phyloP scores from a whole-genome alignment of 2,888 invertebrate genomes.

The Drosophila mettleri region DNA sequence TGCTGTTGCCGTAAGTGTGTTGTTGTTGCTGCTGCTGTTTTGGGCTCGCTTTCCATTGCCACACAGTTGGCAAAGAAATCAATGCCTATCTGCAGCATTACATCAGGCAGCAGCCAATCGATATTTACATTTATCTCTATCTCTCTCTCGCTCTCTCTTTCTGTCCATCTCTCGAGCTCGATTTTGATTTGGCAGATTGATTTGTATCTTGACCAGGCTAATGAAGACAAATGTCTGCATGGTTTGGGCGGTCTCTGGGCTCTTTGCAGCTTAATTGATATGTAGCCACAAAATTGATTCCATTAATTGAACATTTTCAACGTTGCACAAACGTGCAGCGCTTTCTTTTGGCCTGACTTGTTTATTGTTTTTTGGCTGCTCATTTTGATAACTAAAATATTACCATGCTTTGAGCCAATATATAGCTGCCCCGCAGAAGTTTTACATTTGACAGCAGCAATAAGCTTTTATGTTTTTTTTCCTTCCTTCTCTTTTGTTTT shows the following conservation, averaged over 20 bases:
- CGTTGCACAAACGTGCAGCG: constrained; percentile 19
- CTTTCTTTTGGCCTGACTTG: constrained; percentile 45
- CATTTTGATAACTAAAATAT: too few relatives aligned
- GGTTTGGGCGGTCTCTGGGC: constrained; percentile 55
- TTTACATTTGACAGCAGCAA: constrained; percentile 2
- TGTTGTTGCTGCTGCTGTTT: constrained; percentile 26
- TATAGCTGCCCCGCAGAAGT: constrained; percentile 2
- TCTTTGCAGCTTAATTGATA: constrained; percentile 58
- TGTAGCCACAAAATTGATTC: constrained; percentile 52
- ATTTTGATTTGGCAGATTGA: constrained; percentile 69
- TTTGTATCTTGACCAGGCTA: constrained; percentile 69
- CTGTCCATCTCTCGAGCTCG: constrained; percentile 4
- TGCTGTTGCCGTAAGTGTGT: constrained; percentile 44
- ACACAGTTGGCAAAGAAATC: constrained; percentile 62
- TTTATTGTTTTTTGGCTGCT: constrained; percentile 25
- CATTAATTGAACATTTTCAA: constrained; percentile 41
- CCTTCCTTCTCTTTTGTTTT: too few relatives aligned
- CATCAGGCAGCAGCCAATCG: constrained; percentile 60
- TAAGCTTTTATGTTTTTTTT: background rate
- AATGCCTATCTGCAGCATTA: constrained; percentile 68
- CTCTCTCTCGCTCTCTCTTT: constrained; percentile 7
- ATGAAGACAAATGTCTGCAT: constrained; percentile 74
- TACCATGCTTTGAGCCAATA: constrained; percentile 14
- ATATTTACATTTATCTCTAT: constrained; percentile 60
- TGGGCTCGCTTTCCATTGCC: constrained; percentile 60